Conservation (phyloP, 2,113 vertebrate genomes). For the Heliornis fulica region DNA sequence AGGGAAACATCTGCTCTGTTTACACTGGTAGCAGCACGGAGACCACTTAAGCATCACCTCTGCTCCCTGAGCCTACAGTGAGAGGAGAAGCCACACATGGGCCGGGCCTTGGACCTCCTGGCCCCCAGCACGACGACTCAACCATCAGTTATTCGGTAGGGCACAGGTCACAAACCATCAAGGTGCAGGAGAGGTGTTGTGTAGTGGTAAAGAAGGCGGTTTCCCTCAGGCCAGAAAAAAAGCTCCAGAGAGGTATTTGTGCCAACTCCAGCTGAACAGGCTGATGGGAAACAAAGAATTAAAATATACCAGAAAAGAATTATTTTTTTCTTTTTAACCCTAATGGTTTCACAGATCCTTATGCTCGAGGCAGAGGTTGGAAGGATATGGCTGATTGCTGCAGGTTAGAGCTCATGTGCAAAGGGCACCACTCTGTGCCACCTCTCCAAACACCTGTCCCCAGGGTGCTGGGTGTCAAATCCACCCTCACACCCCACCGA, state of each 20-base stretch:
- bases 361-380: not conserved
- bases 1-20: constrained; percentile 30
- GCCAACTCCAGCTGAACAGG: not conserved
- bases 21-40: not conserved
- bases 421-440: not conserved
- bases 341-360: not conserved
- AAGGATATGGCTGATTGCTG: not conserved
- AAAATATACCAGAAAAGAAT: not conserved
- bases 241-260: not conserved
- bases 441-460: not conserved
- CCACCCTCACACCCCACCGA: not conserved
- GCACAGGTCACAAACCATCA: not conserved
- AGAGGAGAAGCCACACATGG: not conserved
- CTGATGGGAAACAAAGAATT: not conserved
- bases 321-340: not conserved
- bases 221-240: not conserved
- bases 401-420: not conserved
- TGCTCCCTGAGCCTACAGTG: rapidly evolving
- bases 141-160: not conserved
- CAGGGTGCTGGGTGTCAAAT: not conserved
- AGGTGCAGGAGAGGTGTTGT: not conserved
- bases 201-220: not conserved
- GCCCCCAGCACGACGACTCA: not conserved
- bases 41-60: constrained; percentile 41
- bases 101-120: not conserved